A percentile compares a stretch with the other conserved stretches of the same genome.
Evolutionary conservation across 2,797 vertebrate genomes (phyloP).

Genomic region (Eleutherodactylus coqui): DNA sequence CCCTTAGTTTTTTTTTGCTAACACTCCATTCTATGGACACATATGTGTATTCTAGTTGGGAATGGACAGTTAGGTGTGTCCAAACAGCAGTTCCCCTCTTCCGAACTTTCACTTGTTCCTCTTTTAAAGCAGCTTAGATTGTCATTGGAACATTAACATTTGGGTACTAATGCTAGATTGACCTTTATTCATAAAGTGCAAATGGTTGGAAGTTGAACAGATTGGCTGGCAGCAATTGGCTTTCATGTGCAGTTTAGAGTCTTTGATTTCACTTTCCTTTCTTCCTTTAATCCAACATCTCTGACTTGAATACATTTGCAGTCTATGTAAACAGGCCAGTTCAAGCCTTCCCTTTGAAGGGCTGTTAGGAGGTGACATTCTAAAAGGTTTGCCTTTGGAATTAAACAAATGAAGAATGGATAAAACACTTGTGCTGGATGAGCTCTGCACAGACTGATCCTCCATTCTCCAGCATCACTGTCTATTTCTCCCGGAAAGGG

Average conservation of each 20-base stretch:
- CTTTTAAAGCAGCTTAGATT: conserved; percentile 84
- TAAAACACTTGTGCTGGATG: conserved; percentile 71
- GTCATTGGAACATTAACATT: conserved; percentile 84
- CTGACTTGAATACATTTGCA: conserved; percentile 83
- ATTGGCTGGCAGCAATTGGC: conserved; percentile 80
- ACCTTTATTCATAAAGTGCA: conserved; percentile 84
- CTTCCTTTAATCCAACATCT: conserved; percentile 86
- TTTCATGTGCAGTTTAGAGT: conserved; percentile 82
- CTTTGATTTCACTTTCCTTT: conserved; percentile 84
- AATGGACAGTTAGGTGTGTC: conserved; percentile 75
- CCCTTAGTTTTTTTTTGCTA: conserved; percentile 43
- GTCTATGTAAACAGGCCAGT: conserved; percentile 83
- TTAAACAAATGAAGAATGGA: conserved; percentile 79
- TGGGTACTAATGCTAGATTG: conserved; percentile 82
- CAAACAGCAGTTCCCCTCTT: conserved; percentile 37
- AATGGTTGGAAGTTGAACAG: conserved; percentile 83
- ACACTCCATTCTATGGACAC: conserved; percentile 39
- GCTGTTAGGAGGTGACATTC: conserved; percentile 66
- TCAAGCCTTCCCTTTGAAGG: conserved; percentile 77
- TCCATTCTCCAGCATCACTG: conserved; percentile 52
- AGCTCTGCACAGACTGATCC: conserved; percentile 66
- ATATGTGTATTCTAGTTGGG: conserved; percentile 55
- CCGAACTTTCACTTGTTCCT: conserved; percentile 80
- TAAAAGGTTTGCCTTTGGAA: conserved; percentile 81
- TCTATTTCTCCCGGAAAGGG: conserved; percentile 68